Evolutionary conservation across 2,113 vertebrate genomes (phyloP), one percentile per base, ranked within the genome.

Genomic region (Falco punctatus): DNA sequence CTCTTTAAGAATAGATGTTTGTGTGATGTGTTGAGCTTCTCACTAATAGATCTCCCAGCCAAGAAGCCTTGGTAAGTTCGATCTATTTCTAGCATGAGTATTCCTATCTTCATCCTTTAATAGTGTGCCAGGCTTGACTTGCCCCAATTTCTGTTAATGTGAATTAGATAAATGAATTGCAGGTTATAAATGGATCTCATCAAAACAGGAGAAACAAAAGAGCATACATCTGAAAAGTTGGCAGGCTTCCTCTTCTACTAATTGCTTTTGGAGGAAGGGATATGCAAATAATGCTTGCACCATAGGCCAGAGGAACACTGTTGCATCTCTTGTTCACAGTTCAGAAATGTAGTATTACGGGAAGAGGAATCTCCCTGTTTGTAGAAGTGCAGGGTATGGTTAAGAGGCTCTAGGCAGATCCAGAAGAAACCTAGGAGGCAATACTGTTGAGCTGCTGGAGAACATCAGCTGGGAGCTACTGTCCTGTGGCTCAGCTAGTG

Each of bases 111-210:
- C 66, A 94, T 75, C 90, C 49, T 94, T 84, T 62, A 81, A 13
- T 81, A 69, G 40, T 46, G 22, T 88, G 90, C 78, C 85, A 92
- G 93, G 88, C 46, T 87, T 90, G 81, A 90, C 66, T 95, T 93
- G 94, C 71, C 85, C 92, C 96, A 77, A 90, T 96, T 96, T 97
- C 88, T 94, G 66, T 79, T 96, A 82, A 89, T 82, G 40, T 95
- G 88, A 95, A 69, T 94, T 90, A 90, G 92, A 85, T 92, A 95
- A 91, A 75, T 95, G 78, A 94, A 88, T 93, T 95, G 49, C 59
- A 95, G 81, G 90, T 96, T 96, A 88, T 91, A 96, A 96, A 91
- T 90, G 92, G 74, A 93, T 92, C 93, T 94, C 70, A 65, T 93
- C 93, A 96, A 96, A 94, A 90, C 42, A 82, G 75, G 35, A 51